Base-by-base conservation (phyloP, 2,113 vertebrate species). In the Trachemys scripta region DNA sequence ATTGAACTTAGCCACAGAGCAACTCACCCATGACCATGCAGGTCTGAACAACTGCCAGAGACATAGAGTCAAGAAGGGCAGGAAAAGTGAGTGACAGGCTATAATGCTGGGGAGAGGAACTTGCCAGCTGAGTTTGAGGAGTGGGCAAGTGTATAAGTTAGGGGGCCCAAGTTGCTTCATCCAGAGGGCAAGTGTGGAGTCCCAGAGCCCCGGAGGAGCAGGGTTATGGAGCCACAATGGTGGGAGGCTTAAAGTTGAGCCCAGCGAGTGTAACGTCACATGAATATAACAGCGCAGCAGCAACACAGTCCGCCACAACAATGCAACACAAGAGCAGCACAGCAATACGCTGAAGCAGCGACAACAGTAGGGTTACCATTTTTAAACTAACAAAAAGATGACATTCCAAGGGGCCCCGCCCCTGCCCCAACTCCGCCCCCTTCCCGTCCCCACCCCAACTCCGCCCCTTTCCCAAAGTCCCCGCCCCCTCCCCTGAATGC, bases 271-370 rank as follows among this genome's bases (percentile, higher is more conserved):
- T 47, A 78, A 78, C 10, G 25, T 13, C 24, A 78, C 59, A 85
- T 0, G 1, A 45, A 4, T 47, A 80, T 35, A 88, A 88, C n/a
- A 80, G 59, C 82, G 53, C 2, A 17, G 62, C 31, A 87, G 51
- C 10, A 1, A 1, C 22, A 29, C 19, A 27, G 9, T 22, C 65
- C 38, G 45, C 42, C 75, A 78, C 75, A 78, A 47, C 75, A 78
- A 51, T 92, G 75, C 3, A 3, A 9, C 5, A 8, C 0, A 0
- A 38, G 47, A 92, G 65, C 3, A 3, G 5, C 6, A 10, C 0
- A 0, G 53, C 51, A 91, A 10, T 6, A 12, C 51, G 69, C 3
- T 10, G 7, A 22, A 80, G 53, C 14, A 82, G 38, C 6, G 10
- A 12, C 2, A 0, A 13, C 42, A 42, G 42, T 42, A 42, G 42